Percentiles rank a stretch among this genome's conserved stretches.
phyloP scores from a whole-genome alignment of 2,888 invertebrate genomes.

The Pristionchus japonicus region DNA sequence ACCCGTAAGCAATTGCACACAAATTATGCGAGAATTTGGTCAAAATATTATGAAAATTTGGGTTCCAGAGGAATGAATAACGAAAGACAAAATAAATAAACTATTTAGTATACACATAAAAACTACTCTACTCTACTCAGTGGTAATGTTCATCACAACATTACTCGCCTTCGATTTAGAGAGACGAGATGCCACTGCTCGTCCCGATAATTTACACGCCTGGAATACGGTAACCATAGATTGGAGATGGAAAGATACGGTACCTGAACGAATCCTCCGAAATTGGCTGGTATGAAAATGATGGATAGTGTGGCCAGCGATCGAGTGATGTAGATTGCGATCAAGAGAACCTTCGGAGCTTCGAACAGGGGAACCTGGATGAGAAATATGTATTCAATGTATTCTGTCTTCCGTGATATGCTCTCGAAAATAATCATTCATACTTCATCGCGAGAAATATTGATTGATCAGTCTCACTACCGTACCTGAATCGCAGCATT shows the following conservation, averaged over 20 bases:
- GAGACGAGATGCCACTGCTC: not conserved
- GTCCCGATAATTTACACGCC: slow-evolving; percentile 16
- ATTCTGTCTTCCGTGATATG: not conserved
- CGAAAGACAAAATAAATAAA: not conserved
- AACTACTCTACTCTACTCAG: not conserved
- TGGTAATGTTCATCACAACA: not conserved
- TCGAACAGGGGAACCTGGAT: slow-evolving; percentile 24
- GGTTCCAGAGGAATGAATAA: not conserved
- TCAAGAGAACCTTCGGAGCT: not conserved
- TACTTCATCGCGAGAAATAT: not conserved
- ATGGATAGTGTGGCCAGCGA: slow-evolving; percentile 37
- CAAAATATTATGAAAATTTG: not conserved
- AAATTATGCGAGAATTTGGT: slow-evolving; percentile 32
- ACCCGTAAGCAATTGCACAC: slow-evolving; percentile 11
- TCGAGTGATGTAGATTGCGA: slow-evolving; percentile 19
- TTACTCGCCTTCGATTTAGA: not conserved
- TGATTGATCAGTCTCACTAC: not conserved
- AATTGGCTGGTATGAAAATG: slow-evolving; percentile 41
- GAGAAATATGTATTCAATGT: not conserved
- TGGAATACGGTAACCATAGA: not conserved
- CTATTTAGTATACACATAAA: not conserved
- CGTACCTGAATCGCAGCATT: slow-evolving; percentile 22
- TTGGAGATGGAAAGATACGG: not conserved
- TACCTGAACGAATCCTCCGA: slow-evolving; percentile 44
- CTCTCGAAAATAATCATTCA: not conserved